phyloP scores from a whole-genome alignment of 2,113 vertebrate species.

The Hydrochoerus hydrochaeris region DNA sequence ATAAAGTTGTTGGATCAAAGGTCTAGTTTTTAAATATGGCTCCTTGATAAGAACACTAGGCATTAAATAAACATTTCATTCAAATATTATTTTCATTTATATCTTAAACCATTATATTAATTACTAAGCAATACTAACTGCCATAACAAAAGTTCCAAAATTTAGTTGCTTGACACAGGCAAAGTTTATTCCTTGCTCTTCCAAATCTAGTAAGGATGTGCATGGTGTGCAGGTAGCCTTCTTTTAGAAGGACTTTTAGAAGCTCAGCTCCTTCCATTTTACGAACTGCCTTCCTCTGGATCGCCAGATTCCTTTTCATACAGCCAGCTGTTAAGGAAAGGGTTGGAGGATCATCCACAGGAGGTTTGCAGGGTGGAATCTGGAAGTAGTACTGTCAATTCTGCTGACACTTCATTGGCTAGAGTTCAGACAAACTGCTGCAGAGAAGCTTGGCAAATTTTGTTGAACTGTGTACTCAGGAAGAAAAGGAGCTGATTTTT shows the following conservation, averaged over 20 bases:
- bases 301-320: neutral
- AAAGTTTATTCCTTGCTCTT: neutral
- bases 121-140: neutral
- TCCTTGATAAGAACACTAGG: neutral
- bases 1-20: neutral
- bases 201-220: neutral
- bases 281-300: neutral
- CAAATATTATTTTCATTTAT: neutral
- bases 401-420: neutral
- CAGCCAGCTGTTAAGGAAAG: neutral
- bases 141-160: neutral
- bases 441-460: neutral
- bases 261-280: neutral
- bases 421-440: neutral
- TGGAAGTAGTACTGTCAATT: neutral
- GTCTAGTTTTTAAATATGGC: neutral
- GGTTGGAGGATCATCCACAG: neutral
- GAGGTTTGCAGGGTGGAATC: neutral
- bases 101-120: neutral
- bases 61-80: neutral
- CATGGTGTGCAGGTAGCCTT: neutral
- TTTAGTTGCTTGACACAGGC: neutral
- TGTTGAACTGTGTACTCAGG: neutral
- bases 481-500: conserved; percentile 4
- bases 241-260: neutral